Conservation (phyloP, 2,113 vertebrate species). For the Microtus oregoni region DNA sequence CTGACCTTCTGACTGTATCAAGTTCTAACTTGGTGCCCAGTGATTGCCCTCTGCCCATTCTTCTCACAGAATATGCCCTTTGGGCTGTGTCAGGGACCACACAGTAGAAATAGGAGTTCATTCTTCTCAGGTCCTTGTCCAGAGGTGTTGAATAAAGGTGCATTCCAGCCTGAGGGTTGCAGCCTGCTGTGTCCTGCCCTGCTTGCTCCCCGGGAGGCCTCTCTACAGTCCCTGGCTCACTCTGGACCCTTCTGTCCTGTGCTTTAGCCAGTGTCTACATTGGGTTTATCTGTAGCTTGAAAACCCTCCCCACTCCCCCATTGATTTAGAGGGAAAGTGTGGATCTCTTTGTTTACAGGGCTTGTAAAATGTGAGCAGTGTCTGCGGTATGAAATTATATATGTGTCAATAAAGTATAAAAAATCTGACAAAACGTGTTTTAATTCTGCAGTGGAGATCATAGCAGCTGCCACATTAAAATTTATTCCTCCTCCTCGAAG, state of each 20-base stretch:
- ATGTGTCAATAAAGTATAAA: conserved; percentile 73
- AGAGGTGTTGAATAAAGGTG: neutral
- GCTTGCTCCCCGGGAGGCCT: neutral
- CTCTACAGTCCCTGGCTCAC: neutral
- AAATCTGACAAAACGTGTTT: conserved; percentile 64
- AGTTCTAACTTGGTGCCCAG: neutral
- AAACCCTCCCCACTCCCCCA: neutral
- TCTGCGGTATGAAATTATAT: conserved; percentile 63
- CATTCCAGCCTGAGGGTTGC: too few species aligned
- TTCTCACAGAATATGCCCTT: neutral
- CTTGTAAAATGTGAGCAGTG: conserved; percentile 38
- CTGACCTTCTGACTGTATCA: neutral
- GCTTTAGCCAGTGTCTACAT: rapidly evolving
- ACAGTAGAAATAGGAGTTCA: neutral
- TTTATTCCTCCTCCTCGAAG: conserved; percentile 68
- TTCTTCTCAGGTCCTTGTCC: neutral
- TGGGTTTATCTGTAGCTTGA: conserved; percentile 46
- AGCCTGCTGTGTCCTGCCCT: neutral
- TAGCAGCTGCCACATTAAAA: conserved; percentile 73
- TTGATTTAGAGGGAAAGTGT: conserved; percentile 29
- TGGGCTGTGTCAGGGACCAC: neutral
- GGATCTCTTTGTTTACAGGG: conserved; percentile 56
- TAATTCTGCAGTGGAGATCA: conserved; percentile 73
- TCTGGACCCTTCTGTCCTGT: neutral
- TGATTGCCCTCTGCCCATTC: too few species aligned